Conservation (phyloP, 2,113 vertebrate genomes). For the Sigmodon hispidus region DNA sequence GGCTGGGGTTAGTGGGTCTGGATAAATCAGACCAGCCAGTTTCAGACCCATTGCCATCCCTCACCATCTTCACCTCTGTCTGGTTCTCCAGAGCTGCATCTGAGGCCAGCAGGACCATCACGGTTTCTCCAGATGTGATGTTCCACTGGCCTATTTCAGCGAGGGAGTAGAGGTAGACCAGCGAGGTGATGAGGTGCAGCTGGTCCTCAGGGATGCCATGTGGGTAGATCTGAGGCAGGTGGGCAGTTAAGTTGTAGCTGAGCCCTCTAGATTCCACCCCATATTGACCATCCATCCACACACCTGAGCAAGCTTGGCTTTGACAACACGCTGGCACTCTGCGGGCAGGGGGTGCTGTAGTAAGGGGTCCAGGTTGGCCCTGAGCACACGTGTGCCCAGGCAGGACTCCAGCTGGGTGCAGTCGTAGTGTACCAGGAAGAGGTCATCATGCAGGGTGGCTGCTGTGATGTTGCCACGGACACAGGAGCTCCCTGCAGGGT, state of each 20-base stretch:
- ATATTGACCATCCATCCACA: fast-evolving
- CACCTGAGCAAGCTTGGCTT: slow-evolving; percentile 83
- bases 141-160: slow-evolving; percentile 81
- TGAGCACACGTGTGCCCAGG: slow-evolving; percentile 67
- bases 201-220: slow-evolving; percentile 75
- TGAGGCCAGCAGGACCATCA: slow-evolving; percentile 68
- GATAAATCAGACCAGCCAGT: background rate
- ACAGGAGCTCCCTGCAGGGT: slow-evolving; percentile 71
- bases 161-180: slow-evolving; percentile 57
- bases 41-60: fast-evolving
- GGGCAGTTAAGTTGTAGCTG: background rate
- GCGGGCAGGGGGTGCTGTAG: fast-evolving
- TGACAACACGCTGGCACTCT: background rate
- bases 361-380: slow-evolving; percentile 74
- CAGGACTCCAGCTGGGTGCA: slow-evolving; percentile 73
- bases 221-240: slow-evolving; percentile 71
- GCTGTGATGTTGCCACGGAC: background rate
- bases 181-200: slow-evolving; percentile 45
- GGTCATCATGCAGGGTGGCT: fast-evolving
- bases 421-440: background rate
- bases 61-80: slow-evolving; percentile 66
- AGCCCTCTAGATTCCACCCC: background rate
- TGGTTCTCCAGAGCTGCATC: slow-evolving; percentile 70
- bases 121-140: slow-evolving; percentile 65
- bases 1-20: background rate